These are phyloP conservation scores for Colaptes auratus DNA, from an alignment of 2,113 vertebrate genomes.

Conservation along the genomic window DNA sequence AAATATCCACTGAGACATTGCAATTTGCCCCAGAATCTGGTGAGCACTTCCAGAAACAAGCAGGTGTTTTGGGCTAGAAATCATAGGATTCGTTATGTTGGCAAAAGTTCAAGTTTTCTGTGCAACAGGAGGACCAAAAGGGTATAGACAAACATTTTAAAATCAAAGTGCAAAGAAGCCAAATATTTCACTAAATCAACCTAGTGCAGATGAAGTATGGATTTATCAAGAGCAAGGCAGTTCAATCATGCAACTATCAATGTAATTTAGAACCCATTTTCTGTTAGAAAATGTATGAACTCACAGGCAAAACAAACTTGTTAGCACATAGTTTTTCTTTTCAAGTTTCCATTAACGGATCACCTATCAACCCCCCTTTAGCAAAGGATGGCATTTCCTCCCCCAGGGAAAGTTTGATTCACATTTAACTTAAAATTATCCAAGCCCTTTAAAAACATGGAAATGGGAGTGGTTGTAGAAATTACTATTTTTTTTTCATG, in stretches of 20 bases:
- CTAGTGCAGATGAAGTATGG: background rate
- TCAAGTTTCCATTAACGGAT: background rate
- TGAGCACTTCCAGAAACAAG: background rate
- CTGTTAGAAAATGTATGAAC: conserved; percentile 6
- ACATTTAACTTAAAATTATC: background rate
- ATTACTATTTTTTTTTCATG: background rate
- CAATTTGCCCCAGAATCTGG: background rate
- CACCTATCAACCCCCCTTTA: background rate
- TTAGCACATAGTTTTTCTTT: background rate
- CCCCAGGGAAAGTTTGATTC: background rate
- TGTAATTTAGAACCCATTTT: background rate
- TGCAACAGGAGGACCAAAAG: background rate
- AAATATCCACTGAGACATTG: background rate
- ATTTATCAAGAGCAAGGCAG: background rate
- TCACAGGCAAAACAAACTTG: conserved; percentile 15
- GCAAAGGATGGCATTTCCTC: background rate
- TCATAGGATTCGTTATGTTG: accelerated
- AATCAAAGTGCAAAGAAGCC: background rate
- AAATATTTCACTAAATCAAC: background rate
- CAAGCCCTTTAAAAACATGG: background rate
- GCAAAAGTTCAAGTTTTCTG: background rate
- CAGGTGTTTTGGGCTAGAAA: background rate
- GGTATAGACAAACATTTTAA: background rate
- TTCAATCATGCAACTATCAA: background rate
- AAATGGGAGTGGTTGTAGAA: background rate